These are phyloP conservation scores for Polydrusus cervinus DNA, from an alignment of 2,888 invertebrate species.

Conservation along the genomic window DNA sequence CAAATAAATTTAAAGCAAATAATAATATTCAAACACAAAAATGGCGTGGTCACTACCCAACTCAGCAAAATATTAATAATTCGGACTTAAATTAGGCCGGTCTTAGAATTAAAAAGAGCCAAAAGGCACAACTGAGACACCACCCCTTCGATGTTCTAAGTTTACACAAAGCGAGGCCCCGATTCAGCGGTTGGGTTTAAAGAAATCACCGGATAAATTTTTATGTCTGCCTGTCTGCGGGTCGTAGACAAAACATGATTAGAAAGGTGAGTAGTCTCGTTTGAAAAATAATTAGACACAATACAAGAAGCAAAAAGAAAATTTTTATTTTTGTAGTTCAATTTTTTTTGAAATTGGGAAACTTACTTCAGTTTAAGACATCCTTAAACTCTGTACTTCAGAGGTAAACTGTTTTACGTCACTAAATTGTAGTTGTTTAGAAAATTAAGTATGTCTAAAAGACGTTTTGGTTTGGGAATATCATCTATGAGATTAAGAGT, in stretches of 20 bases:
- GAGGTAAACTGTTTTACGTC: no score
- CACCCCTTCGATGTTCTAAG: slow-evolving; percentile 46
- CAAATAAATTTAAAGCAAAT: not conserved
- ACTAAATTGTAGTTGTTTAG: no score
- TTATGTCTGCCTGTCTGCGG: slow-evolving; percentile 41
- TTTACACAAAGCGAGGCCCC: slow-evolving; percentile 20
- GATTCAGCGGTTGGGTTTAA: slow-evolving; percentile 36
- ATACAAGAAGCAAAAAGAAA: not conserved
- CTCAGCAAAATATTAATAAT: slow-evolving; percentile 19
- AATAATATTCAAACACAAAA: slow-evolving; percentile 37
- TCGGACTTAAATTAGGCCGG: slow-evolving; percentile 12
- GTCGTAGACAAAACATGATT: slow-evolving; percentile 46
- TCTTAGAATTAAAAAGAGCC: slow-evolving; percentile 8
- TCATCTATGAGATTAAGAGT: no score
- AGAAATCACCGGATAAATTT: slow-evolving; percentile 37
- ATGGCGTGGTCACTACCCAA: slow-evolving; percentile 30
- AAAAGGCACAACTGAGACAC: slow-evolving; percentile 17
- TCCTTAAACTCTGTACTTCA: no score
- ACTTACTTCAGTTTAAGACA: no score
- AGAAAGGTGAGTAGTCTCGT: slow-evolving; percentile 35
- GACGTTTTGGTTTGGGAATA: no score
- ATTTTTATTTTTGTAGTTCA: no score
- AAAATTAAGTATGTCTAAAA: no score
- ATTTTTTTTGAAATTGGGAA: no score
- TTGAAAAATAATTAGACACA: not conserved